Percentiles rank a stretch among this genome's conserved stretches.
phyloP scores from a whole-genome alignment of 2,113 vertebrate species.

The Dolichotis patagonum region DNA sequence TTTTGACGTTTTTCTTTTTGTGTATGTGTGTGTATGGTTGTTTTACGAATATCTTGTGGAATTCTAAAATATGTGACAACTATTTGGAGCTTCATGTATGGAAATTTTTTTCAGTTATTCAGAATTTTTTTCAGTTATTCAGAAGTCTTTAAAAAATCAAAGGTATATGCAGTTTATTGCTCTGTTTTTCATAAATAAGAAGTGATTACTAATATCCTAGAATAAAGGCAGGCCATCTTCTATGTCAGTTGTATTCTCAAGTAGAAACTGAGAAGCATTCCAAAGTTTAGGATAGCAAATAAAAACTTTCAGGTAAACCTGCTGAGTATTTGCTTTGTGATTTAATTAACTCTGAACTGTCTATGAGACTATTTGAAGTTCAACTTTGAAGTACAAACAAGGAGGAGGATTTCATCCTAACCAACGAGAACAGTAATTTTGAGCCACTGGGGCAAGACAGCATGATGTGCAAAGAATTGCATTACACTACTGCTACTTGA shows the following conservation, averaged over 20 bases:
- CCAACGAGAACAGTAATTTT: neutral
- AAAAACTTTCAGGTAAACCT: neutral
- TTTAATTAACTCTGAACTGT: neutral
- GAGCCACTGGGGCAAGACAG: neutral
- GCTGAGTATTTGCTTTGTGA: neutral
- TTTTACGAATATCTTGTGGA: neutral
- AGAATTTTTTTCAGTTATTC: neutral
- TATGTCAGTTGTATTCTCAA: neutral
- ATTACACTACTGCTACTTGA: neutral
- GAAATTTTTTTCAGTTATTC: neutral
- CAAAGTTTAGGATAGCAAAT: neutral
- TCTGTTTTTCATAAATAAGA: neutral
- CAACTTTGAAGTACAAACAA: neutral
- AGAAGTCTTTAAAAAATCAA: neutral
- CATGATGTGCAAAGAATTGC: neutral
- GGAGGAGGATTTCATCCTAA: neutral
- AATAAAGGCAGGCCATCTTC: neutral
- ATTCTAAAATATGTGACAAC: neutral
- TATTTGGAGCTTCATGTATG: neutral
- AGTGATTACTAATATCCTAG: neutral
- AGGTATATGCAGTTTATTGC: neutral
- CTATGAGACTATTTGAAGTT: neutral
- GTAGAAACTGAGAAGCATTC: neutral
- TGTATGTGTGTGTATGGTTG: neutral
- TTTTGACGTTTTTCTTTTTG: neutral